A percentile compares a stretch with the other conserved stretches of the same genome.
phyloP scores from a whole-genome alignment of 1,140 invertebrate species.

The Mya arenaria region DNA sequence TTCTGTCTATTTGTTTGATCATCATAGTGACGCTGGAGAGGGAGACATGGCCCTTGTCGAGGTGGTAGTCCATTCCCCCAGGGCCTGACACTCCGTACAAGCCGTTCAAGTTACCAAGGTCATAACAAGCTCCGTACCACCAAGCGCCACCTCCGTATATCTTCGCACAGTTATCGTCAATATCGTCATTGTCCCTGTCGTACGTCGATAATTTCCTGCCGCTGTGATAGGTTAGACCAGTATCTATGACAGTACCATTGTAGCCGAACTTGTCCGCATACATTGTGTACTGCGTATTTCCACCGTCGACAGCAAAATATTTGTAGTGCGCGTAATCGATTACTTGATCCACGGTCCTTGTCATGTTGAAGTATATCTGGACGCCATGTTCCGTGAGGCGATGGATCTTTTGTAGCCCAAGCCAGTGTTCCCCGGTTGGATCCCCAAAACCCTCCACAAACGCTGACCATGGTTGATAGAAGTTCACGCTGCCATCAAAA shows the following conservation, averaged over 20 bases:
- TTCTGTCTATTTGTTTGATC: too few relatives aligned
- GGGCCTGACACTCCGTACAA: too few relatives aligned
- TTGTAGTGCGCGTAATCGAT: constrained; percentile 21
- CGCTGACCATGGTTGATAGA: constrained; percentile 30
- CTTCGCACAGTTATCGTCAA: too few relatives aligned
- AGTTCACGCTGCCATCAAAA: constrained; percentile 39
- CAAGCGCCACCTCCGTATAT: too few relatives aligned
- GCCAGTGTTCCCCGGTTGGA: constrained; percentile 27
- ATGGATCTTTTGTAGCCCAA: constrained; percentile 43
- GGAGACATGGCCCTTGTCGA: too few relatives aligned
- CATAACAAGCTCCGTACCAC: too few relatives aligned
- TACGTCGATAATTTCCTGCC: constrained; percentile 33
- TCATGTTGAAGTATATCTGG: constrained; percentile 35
- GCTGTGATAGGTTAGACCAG: constrained; percentile 10
- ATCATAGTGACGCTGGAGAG: too few relatives aligned
- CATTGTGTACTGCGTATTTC: constrained; percentile 11
- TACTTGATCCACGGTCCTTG: background rate
- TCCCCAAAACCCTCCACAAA: constrained; percentile 41
- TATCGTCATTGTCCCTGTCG: constrained; percentile 30
- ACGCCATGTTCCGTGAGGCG: constrained; percentile 27
- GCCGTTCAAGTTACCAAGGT: too few relatives aligned
- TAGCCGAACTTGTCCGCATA: constrained; percentile 16
- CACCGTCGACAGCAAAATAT: constrained; percentile 14
- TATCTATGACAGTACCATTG: background rate
- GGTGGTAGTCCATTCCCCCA: too few relatives aligned